phyloP scores from a whole-genome alignment of 2,888 invertebrate species.

The Megastigmus dorsalis region DNA sequence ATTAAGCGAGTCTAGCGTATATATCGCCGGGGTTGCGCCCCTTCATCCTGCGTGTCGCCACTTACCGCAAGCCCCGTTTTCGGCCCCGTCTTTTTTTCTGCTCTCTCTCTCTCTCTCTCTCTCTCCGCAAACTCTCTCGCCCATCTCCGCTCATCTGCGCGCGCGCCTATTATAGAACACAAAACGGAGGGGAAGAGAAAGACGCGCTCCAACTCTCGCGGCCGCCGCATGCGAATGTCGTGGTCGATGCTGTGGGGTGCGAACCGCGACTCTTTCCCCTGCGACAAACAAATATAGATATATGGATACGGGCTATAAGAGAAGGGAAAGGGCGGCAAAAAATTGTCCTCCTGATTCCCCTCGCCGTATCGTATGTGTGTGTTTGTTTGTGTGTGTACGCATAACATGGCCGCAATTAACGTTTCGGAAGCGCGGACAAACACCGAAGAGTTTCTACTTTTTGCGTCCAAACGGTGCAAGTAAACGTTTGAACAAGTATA shows the following conservation, averaged over 20 bases:
- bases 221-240: conserved; percentile 67
- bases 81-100: conserved; percentile 60
- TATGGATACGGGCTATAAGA: too few relatives aligned
- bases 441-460: too few relatives aligned
- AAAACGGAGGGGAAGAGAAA: neutral
- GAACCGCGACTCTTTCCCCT: too few relatives aligned
- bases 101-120: conserved; percentile 56
- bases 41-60: too few relatives aligned
- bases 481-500: too few relatives aligned
- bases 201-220: too few relatives aligned
- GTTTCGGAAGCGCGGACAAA: conserved; percentile 25
- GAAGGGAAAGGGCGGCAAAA: conserved; percentile 27
- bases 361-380: neutral
- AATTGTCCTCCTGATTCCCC: conserved; percentile 1
- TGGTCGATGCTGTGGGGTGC: conserved; percentile 62
- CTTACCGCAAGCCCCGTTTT: conserved; percentile 61
- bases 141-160: too few relatives aligned
- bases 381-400: neutral
- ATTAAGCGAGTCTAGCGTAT: conserved; percentile 62
- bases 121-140: too few relatives aligned
- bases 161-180: conserved; percentile 46
- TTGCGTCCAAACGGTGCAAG: too few relatives aligned
- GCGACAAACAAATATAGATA: conserved; percentile 51
- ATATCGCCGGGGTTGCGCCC: conserved; percentile 66
- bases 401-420: conserved; percentile 51